Conservation (phyloP, 2,797 vertebrate genomes). For the Fundulus diaphanus region DNA sequence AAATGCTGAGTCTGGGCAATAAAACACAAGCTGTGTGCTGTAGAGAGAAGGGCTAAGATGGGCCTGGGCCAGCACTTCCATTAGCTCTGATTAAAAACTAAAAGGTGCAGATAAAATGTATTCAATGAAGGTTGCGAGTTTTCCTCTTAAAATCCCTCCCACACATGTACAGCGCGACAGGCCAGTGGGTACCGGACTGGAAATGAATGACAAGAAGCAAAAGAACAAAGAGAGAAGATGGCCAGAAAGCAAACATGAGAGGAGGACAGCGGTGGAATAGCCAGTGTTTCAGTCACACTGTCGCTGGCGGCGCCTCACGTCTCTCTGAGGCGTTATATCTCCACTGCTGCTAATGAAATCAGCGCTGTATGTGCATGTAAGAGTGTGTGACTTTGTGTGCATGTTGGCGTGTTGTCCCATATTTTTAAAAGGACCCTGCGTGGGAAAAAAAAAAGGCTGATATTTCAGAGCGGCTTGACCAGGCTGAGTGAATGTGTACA, state of each 20-base stretch:
- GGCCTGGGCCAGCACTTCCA: constrained; percentile 86
- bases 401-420: constrained; percentile 13
- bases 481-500: constrained; percentile 48
- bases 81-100: constrained; percentile 89
- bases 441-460: constrained; percentile 50
- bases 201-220: constrained; percentile 52
- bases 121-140: constrained; percentile 73
- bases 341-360: constrained; percentile 54
- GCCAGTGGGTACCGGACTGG: constrained; percentile 42
- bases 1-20: constrained; percentile 25
- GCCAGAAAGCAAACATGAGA: constrained; percentile 27
- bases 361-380: constrained; percentile 15
- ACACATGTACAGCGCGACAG: constrained; percentile 70
- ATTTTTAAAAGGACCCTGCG: constrained; percentile 36
- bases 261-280: constrained; percentile 17
- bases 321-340: constrained; percentile 44
- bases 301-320: constrained; percentile 60
- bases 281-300: constrained; percentile 68
- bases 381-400: constrained; percentile 7
- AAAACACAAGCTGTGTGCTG: constrained; percentile 8
- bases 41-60: constrained; percentile 61
- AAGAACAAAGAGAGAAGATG: constrained; percentile 23
- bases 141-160: constrained; percentile 41
- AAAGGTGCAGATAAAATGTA: constrained; percentile 77
- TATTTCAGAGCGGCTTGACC: constrained; percentile 54